Percentiles rank a stretch among this genome's conserved stretches.
Evolutionary conservation across 1,140 invertebrate genomes (phyloP).

Genomic region (roundworm (Caenorhabditis elegans)): DNA sequence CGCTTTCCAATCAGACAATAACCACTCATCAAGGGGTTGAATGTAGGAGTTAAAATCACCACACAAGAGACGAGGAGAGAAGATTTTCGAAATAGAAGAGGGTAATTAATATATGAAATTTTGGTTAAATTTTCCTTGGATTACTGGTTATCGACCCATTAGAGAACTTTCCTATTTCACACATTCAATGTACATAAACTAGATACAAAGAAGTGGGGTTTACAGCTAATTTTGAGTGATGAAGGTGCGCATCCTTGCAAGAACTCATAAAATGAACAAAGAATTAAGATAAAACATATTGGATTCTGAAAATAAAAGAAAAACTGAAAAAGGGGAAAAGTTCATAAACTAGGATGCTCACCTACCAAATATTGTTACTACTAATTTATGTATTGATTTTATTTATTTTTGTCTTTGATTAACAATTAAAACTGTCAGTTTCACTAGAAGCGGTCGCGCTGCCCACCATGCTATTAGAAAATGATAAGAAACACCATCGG

Average conservation of each 20-base stretch:
- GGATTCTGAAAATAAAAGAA: background rate
- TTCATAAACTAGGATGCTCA: background rate
- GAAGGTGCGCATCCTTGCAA: background rate
- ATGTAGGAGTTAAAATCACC: conserved; percentile 40
- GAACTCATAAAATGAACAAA: background rate
- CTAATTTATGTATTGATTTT: background rate
- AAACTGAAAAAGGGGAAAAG: background rate
- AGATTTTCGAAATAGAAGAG: background rate
- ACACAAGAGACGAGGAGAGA: background rate
- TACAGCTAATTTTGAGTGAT: background rate
- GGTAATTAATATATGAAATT: background rate
- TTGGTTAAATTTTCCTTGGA: background rate
- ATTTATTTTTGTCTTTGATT: background rate
- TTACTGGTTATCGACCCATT: background rate
- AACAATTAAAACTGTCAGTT: background rate
- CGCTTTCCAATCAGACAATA: conserved; percentile 28
- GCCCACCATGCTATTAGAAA: conserved; percentile 29
- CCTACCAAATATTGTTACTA: background rate
- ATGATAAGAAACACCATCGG: background rate
- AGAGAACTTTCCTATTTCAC: too few species aligned
- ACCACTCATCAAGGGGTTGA: conserved; percentile 19
- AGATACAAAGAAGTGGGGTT: background rate
- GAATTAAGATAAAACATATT: background rate
- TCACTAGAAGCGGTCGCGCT: conserved; percentile 24
- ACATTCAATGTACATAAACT: too few species aligned